These are phyloP conservation scores for Daboia siamensis DNA, from an alignment of 2,113 vertebrate genomes.

Conservation along the genomic window DNA sequence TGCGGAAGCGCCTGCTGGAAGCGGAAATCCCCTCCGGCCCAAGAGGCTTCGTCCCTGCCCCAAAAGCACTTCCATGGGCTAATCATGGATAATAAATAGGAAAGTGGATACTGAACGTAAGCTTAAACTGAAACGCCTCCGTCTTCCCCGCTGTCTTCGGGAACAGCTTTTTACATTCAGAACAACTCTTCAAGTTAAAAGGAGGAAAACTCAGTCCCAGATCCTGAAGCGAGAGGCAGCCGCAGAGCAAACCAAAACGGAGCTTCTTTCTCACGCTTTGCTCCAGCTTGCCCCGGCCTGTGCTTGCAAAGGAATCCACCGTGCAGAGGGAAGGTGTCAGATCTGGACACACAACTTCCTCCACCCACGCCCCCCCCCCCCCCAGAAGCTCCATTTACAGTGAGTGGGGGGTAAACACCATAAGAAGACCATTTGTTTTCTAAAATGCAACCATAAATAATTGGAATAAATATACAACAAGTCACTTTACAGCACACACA, in stretches of 20 bases:
- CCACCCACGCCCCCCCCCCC: conserved; percentile 60
- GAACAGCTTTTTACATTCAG: conserved; percentile 56
- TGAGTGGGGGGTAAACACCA: conserved; percentile 75
- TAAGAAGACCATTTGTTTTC: conserved; percentile 67
- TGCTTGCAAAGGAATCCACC: conserved; percentile 22
- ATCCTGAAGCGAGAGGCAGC: conserved; percentile 43
- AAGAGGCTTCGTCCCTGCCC: conserved; percentile 43
- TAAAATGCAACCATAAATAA: conserved; percentile 98
- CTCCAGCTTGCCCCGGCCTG: conserved; percentile 22
- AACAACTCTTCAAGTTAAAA: conserved; percentile 50
- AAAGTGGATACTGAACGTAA: conserved; percentile 37
- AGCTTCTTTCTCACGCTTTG: conserved; percentile 8
- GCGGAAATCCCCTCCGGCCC: conserved; percentile 51
- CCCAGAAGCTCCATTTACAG: conserved; percentile 79
- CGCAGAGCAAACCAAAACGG: background rate
- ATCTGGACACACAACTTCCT: conserved; percentile 70
- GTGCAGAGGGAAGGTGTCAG: conserved; percentile 70
- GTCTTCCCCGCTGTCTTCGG: conserved; percentile 27
- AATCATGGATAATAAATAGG: conserved; percentile 32
- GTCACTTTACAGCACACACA: conserved; percentile 87
- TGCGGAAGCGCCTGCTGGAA: background rate
- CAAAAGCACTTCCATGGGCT: conserved; percentile 53
- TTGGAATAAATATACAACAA: conserved; percentile 95
- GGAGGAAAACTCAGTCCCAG: conserved; percentile 17
- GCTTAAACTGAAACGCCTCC: conserved; percentile 35